Conservation (phyloP, 2,113 vertebrate species). For the Antennarius striatus region DNA sequence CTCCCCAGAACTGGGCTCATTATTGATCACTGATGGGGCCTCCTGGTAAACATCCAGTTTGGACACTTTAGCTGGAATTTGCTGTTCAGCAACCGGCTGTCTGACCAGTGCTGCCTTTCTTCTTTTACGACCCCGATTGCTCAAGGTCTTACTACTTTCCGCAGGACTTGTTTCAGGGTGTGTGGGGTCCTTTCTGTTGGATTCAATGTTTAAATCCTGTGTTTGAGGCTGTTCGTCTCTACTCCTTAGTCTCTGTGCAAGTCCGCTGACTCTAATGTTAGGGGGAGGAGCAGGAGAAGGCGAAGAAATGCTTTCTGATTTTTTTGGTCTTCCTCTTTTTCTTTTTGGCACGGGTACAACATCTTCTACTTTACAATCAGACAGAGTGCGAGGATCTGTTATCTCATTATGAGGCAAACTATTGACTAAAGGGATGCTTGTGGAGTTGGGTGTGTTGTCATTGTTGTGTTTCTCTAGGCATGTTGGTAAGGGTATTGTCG, state of each 20-base stretch:
- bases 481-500: slow-evolving; percentile 27
- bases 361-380: slow-evolving; percentile 12
- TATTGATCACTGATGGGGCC: not conserved
- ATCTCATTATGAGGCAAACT: slow-evolving; percentile 12
- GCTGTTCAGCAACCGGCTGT: slow-evolving; percentile 15
- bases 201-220: slow-evolving; percentile 10
- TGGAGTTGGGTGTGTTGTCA: not conserved
- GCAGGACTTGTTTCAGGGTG: not conserved
- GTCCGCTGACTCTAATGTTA: not conserved
- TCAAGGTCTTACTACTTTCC: not conserved
- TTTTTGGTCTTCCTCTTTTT: slow-evolving; percentile 53
- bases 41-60: slow-evolving; percentile 40
- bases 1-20: not conserved
- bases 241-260: slow-evolving; percentile 46
- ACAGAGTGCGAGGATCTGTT: not conserved
- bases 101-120: slow-evolving; percentile 13
- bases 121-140: slow-evolving; percentile 25
- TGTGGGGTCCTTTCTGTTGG: slow-evolving; percentile 4
- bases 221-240: slow-evolving; percentile 16
- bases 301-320: not conserved
- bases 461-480: slow-evolving; percentile 20
- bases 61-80: slow-evolving; percentile 44
- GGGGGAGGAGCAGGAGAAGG: not conserved
- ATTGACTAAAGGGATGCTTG: slow-evolving; percentile 6
- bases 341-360: slow-evolving; percentile 20